A percentile compares a stretch with the other conserved stretches of the same genome.
Conservation (phyloP, 1,140 invertebrate genomes). For the Musca vetustissima region DNA sequence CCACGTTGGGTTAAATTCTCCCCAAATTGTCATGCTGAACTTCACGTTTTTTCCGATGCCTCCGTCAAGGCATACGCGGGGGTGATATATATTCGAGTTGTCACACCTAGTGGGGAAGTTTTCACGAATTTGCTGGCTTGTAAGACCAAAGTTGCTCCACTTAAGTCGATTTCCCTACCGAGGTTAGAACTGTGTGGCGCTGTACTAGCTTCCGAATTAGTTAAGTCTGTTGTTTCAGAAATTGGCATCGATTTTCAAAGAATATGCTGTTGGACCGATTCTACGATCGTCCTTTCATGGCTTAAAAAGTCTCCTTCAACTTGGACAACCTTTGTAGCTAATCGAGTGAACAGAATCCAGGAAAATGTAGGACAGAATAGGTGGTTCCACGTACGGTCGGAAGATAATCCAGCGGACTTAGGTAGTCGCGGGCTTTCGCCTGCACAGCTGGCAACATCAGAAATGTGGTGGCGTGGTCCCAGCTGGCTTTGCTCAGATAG, state of each 20-base stretch:
- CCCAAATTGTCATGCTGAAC: too few relatives aligned
- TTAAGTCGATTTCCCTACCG: too few relatives aligned
- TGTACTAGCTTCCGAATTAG: conserved; percentile 5
- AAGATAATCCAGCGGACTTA: conserved; percentile 56
- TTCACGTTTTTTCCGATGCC: too few relatives aligned
- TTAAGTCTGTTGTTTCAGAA: not conserved
- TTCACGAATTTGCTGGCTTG: too few relatives aligned
- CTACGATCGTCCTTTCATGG: not conserved
- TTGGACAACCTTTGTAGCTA: not conserved
- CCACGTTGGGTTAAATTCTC: too few relatives aligned
- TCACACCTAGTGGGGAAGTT: not conserved
- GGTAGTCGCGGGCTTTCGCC: conserved; percentile 50
- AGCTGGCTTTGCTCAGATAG: not conserved
- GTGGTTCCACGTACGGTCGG: conserved; percentile 56
- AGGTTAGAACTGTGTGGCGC: too few relatives aligned
- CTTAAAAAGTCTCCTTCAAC: not conserved
- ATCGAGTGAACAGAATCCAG: conserved; percentile 46
- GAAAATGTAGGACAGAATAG: conserved; percentile 29
- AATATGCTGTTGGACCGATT: not conserved
- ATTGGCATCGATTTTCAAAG: not conserved
- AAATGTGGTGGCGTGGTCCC: conserved; percentile 47
- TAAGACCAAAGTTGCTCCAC: not conserved
- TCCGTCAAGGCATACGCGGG: not conserved
- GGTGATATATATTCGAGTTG: conserved; percentile 27
- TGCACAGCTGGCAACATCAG: conserved; percentile 31